Conservation (phyloP, 2,113 vertebrate species). For the Chunga burmeisteri region DNA sequence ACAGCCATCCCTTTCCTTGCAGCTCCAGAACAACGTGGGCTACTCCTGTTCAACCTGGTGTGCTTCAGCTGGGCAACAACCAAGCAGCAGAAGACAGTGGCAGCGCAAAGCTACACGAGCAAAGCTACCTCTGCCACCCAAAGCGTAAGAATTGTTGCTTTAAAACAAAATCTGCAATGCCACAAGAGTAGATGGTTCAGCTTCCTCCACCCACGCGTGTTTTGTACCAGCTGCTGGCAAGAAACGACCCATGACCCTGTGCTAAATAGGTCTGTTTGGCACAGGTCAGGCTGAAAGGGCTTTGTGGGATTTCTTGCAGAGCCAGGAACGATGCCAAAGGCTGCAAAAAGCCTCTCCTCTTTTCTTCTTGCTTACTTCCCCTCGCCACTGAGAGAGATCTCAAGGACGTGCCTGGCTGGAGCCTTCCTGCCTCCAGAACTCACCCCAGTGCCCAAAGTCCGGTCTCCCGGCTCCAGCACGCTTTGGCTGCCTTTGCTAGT, state of each 20-base stretch:
- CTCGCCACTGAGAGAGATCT: neutral
- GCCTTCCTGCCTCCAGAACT: neutral
- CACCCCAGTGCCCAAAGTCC: neutral
- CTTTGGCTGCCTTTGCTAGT: neutral
- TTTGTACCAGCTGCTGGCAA: constrained; percentile 7
- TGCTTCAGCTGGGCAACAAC: neutral
- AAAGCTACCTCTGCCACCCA: neutral
- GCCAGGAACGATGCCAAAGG: constrained; percentile 17
- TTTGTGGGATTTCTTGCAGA: neutral
- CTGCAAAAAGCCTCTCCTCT: neutral
- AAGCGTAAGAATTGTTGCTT: neutral
- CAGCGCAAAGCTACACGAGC: neutral
- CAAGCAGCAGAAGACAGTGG: neutral
- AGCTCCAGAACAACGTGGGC: neutral
- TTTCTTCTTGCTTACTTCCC: neutral
- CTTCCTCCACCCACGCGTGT: neutral
- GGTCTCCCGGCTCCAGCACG: rapidly evolving
- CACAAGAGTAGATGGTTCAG: neutral
- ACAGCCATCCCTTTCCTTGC: neutral
- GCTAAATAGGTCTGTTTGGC: neutral
- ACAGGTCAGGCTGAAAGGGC: neutral
- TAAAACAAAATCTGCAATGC: neutral
- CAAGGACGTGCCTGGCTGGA: neutral
- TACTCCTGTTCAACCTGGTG: neutral
- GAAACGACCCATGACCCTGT: neutral